A percentile compares a stretch with the other conserved stretches of the same genome.
These are phyloP conservation scores for Ctenopoma multispine DNA, from an alignment of 2,797 vertebrate species.

Conservation along the genomic window DNA sequence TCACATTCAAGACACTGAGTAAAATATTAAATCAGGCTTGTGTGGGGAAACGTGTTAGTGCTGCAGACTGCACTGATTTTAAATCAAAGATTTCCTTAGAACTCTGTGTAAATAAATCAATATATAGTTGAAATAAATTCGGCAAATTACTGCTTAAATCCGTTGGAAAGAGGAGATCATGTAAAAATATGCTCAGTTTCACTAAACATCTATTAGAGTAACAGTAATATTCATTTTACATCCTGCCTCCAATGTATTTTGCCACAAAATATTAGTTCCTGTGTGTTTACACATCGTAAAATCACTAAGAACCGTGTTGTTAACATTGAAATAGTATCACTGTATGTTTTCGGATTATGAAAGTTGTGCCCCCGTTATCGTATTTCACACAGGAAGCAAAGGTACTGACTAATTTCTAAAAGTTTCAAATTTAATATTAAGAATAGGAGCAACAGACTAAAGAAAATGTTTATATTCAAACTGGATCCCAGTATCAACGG, in stretches of 20 bases:
- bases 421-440: conserved; percentile 4
- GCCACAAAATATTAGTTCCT: background rate
- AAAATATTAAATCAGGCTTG: conserved; percentile 13
- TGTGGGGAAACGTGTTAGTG: conserved; percentile 16
- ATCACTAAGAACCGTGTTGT: background rate
- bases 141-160: too few species aligned
- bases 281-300: background rate
- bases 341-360: conserved; percentile 25
- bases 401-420: conserved; percentile 35
- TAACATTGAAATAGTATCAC: too few species aligned
- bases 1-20: conserved; percentile 9
- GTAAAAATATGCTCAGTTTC: background rate
- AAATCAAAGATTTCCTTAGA: background rate
- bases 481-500: conserved; percentile 48
- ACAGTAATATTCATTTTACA: background rate
- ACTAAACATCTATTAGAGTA: background rate
- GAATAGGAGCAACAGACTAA: conserved; percentile 6
- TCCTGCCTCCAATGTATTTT: background rate
- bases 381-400: conserved; percentile 38
- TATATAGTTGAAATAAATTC: too few species aligned
- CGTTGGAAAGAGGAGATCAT: too few species aligned
- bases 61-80: background rate
- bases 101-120: background rate
- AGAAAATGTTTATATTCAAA: conserved; percentile 53
- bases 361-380: conserved; percentile 25